These are phyloP conservation scores for Eupsilia transversa DNA, from an alignment of 2,888 invertebrate species.

Conservation along the genomic window DNA sequence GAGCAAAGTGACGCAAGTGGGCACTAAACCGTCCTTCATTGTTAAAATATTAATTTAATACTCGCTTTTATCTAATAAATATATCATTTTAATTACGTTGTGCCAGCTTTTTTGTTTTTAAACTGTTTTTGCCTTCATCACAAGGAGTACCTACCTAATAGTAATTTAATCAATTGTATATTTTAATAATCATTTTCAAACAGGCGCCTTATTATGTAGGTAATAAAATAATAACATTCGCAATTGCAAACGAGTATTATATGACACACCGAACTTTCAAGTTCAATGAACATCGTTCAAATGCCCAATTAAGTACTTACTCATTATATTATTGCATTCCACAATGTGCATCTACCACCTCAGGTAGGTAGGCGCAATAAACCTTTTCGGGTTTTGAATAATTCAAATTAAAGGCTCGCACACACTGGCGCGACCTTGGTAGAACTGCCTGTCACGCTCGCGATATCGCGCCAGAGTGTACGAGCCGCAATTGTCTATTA, in stretches of 20 bases:
- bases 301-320: not conserved
- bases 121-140: not conserved
- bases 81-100: not conserved
- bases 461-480: too few relatives aligned
- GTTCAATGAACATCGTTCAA: not conserved
- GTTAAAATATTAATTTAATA: slow-evolving; percentile 11
- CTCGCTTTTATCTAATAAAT: slow-evolving; percentile 9
- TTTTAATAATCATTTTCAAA: not conserved
- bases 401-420: too few relatives aligned
- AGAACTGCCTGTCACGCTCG: too few relatives aligned
- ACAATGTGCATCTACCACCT: not conserved
- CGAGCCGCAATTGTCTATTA: too few relatives aligned
- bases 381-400: too few relatives aligned
- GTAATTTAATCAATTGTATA: not conserved
- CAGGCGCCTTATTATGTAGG: not conserved
- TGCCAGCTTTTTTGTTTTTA: not conserved
- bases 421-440: too few relatives aligned
- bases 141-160: not conserved
- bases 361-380: too few relatives aligned
- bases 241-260: not conserved
- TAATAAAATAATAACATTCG: not conserved
- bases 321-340: not conserved
- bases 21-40: slow-evolving; percentile 13
- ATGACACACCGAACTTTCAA: too few relatives aligned
- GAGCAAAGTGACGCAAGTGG: slow-evolving; percentile 38